Conservation (phyloP, 1,140 invertebrate genomes). For the Cryptotermes secundus region DNA sequence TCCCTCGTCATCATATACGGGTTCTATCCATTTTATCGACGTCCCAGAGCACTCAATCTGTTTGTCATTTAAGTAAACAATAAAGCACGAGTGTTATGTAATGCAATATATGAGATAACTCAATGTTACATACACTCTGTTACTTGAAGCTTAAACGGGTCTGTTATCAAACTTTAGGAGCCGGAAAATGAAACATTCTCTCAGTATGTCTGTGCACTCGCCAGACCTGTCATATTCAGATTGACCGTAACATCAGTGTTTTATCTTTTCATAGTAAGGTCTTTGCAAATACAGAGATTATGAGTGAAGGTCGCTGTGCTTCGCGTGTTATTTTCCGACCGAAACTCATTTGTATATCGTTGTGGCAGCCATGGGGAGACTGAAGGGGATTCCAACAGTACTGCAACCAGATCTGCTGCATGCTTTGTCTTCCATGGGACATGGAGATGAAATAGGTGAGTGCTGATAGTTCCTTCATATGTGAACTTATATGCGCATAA, state of each 20-base stretch:
- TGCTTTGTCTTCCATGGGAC: constrained; percentile 19
- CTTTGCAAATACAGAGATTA: background rate
- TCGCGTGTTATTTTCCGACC: background rate
- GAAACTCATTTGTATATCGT: background rate
- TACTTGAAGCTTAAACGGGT: no score
- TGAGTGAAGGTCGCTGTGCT: background rate
- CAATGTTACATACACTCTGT: no score
- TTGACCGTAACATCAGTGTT: background rate
- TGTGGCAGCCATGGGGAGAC: background rate
- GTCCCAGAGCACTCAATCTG: no score
- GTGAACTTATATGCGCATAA: no score
- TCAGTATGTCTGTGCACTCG: background rate
- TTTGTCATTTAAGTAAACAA: no score
- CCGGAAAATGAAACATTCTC: no score
- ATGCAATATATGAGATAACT: no score
- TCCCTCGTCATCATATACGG: no score
- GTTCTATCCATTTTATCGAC: no score
- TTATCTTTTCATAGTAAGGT: background rate
- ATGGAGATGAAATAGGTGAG: constrained; percentile 26
- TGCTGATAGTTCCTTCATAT: no score
- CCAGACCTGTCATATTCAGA: background rate
- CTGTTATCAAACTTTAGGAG: no score
- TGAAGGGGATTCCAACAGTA: constrained; percentile 20
- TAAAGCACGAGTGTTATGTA: no score
- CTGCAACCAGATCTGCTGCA: constrained; percentile 18